Base-by-base conservation (phyloP, 2,888 invertebrate species). In the Lasioglossum vierecki region DNA sequence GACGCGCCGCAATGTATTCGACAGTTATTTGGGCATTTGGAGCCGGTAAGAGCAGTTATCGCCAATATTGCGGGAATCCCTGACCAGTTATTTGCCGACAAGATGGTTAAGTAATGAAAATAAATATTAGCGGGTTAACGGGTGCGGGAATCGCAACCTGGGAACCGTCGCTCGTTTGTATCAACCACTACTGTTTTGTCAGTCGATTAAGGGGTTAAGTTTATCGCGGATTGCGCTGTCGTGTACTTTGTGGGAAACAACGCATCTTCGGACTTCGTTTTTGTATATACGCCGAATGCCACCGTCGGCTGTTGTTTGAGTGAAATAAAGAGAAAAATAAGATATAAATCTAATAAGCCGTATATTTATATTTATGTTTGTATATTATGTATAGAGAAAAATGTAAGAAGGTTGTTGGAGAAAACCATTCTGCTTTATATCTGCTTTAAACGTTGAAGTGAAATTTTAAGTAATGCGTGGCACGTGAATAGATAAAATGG, bases 21-120 rank as follows among this genome's bases (percentile, higher is more conserved):
- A 81, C 87, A 75, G 79, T 87, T 87, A 87, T 87, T 87, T 46
- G 76, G 72, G 57, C 70, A 76, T 82, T 84, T 76, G 49, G 70
- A 81, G 44, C 68, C 71, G 57, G 71, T 79, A 82, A 83, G 87
- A 77, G 76, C 79, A 84, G 84, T 79, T 87, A 81, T 79, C 81
- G 74, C 18, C 84, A 72, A 74, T 83, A 75, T 80, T 72, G 86
- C 71, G 77, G 79, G 15, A 80, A 80, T 87, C 76, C 71, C 84
- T 68, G 71, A 35, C 74, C 81, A 73, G 78, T 80, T 86, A 75
- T 80, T 73, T 87, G 66, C 41, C 79, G 70, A 74, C 80, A 85
- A 86, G 80, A 80, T 80, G 53, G 82, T 71, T 79, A 74, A 86
- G 82, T 86, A 82, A 80, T 85, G 72, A 60, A 85, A 84, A 85